phyloP scores from a whole-genome alignment of 2,797 vertebrate genomes.

The Falco rusticolus region DNA sequence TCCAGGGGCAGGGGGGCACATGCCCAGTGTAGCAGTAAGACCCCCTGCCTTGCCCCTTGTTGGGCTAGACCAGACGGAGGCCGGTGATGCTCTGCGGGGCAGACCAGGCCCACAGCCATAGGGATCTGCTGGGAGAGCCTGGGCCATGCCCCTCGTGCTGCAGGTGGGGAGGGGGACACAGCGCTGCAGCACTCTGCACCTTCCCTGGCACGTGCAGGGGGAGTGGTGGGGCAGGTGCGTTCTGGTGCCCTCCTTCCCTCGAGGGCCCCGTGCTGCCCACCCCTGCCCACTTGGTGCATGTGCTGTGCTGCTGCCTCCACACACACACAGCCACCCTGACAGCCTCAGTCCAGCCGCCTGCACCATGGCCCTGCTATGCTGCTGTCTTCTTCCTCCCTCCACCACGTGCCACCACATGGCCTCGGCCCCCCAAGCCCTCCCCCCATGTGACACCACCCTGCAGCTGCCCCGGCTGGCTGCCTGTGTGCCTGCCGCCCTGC shows the following conservation, averaged over 20 bases:
- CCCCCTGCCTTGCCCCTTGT: rapidly evolving
- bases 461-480: not conserved
- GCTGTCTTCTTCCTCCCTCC: not conserved
- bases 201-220: not conserved
- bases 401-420: rapidly evolving
- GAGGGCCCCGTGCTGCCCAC: not conserved
- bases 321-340: rapidly evolving
- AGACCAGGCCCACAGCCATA: rapidly evolving
- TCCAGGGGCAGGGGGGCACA: rapidly evolving
- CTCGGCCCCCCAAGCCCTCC: rapidly evolving
- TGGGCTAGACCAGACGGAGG: rapidly evolving
- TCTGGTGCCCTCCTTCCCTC: not conserved
- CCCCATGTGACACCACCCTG: rapidly evolving
- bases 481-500: not conserved
- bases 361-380: rapidly evolving
- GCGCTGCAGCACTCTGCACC: not conserved
- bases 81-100: not conserved
- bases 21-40: not conserved
- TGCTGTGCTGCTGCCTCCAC: not conserved
- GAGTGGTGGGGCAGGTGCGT: rapidly evolving
- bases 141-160: rapidly evolving
- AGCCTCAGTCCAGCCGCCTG: rapidly evolving
- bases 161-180: rapidly evolving
- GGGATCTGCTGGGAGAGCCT: not conserved
- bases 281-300: not conserved